Evolutionary conservation across 64 coral and sea anemone genomes (phyloP), one percentile per base, ranked within the genome.

Genomic region (Actinia equina): DNA sequence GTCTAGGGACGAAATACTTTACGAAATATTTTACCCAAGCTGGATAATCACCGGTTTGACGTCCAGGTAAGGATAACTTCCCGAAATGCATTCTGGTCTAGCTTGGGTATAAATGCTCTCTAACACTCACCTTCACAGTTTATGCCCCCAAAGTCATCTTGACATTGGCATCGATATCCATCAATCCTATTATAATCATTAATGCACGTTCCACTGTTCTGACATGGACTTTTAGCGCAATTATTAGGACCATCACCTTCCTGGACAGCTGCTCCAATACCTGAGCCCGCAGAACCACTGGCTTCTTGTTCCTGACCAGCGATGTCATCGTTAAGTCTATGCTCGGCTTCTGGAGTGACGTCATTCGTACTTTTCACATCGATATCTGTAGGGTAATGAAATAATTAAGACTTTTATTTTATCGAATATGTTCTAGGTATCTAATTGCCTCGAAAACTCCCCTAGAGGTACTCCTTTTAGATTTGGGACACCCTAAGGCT

Each of bases 91-190:
- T 57, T 57, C 55, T 57, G 55, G 55, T 65, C 2, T 15, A 54
- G 12, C 5, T 25, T 20, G 1, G 59, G 9, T 79, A 79, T 27
- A 61, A 8, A 41, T 37, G 30, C 30, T 37, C 30, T 3, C 55
- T 16, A 25, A 59, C 86, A 49, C 4, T 53, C 84, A 99, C 97
- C 83, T 25, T 85, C 82, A 57, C 97, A 99, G 77, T 87, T 83
- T 52, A 99, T 85, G 18, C 97, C 97, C 55, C 88, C 90, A 80
- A 86, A 99, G 63, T 99, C 91, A 27, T 85, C 81, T 16, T 79
- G 77, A 43, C 97, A 99, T 6, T 88, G 63, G 57, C 97, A 99
- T 16, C 25, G 54, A 78, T 99, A 99, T 15, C 97, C 97, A 93
- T 93, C 93, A 46, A 99, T 88, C 49, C 74, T 65, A 27, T 91